Evolutionary conservation across 2,113 vertebrate species (phyloP).

Genomic region (Polypterus bichir): DNA sequence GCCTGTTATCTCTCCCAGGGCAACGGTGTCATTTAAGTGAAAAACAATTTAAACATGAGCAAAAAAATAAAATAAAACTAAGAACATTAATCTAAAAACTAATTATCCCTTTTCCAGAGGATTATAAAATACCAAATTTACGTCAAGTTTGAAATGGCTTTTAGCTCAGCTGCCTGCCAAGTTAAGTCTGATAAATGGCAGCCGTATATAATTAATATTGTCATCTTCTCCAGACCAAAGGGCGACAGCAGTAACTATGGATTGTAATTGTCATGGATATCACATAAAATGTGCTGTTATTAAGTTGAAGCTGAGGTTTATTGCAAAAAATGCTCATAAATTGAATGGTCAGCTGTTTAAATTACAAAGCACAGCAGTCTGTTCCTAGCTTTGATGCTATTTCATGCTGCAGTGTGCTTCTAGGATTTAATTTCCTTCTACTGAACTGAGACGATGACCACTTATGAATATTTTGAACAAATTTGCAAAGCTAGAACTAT

Average conservation of each 20-base stretch:
- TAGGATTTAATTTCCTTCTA: too few relatives aligned
- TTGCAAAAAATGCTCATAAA: conserved; percentile 65
- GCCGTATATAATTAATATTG: conserved; percentile 64
- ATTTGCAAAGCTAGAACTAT: too few relatives aligned
- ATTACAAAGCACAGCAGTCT: conserved; percentile 55
- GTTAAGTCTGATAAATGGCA: conserved; percentile 68
- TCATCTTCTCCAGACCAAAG: conserved; percentile 58
- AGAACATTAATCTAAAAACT: conserved; percentile 51
- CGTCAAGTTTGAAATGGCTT: conserved; percentile 52
- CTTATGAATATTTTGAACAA: too few relatives aligned
- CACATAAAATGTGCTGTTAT: conserved; percentile 80
- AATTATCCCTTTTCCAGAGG: conserved; percentile 61
- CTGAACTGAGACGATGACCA: too few relatives aligned
- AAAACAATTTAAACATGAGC: conserved; percentile 5
- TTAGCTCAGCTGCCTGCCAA: conserved; percentile 57
- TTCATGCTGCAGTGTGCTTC: conserved; percentile 47
- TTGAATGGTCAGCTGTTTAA: conserved; percentile 76
- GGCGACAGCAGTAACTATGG: conserved; percentile 57
- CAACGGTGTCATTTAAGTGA: conserved; percentile 3
- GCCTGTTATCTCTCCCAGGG: background rate
- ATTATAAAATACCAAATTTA: conserved; percentile 67
- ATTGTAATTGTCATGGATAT: conserved; percentile 79
- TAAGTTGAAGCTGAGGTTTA: conserved; percentile 75
- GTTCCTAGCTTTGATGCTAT: conserved; percentile 39
- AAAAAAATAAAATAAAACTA: conserved; percentile 25